Evolutionary conservation across 2,888 invertebrate species (phyloP).

Genomic region (Agrypnus murinus): DNA sequence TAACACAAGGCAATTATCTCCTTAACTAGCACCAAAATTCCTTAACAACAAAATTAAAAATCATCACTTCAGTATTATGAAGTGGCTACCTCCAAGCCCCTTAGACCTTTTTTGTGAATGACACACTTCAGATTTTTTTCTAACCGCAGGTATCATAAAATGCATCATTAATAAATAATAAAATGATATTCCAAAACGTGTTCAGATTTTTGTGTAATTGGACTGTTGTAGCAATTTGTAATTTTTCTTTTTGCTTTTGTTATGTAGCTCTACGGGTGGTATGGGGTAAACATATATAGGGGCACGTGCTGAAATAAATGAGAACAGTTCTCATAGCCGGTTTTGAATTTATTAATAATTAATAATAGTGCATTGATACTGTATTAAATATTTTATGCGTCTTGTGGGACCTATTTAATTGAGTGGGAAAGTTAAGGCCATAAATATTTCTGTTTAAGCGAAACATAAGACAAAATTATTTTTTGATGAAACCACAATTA

Average conservation of each 20-base stretch:
- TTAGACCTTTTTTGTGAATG: not conserved
- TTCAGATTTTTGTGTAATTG: not conserved
- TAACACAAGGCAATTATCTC: constrained; percentile 39
- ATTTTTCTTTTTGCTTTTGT: constrained; percentile 19
- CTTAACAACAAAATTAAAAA: constrained; percentile 32
- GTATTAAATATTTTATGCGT: too few species aligned
- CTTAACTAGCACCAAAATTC: constrained; percentile 29
- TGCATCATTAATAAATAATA: not conserved
- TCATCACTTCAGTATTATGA: constrained; percentile 35
- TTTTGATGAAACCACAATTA: too few species aligned
- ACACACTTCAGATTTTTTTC: constrained; percentile 20
- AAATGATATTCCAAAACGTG: not conserved
- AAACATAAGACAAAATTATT: too few species aligned
- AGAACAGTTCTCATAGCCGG: constrained; percentile 36
- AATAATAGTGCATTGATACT: too few species aligned
- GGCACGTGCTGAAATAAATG: constrained; percentile 38
- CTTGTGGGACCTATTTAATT: too few species aligned
- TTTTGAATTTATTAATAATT: constrained; percentile 3
- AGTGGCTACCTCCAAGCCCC: constrained; percentile 27
- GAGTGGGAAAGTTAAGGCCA: too few species aligned
- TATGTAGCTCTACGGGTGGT: constrained; percentile 32
- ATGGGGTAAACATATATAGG: not conserved
- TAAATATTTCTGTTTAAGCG: too few species aligned
- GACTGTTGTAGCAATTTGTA: constrained; percentile 20
- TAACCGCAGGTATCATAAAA: constrained; percentile 5